Evolutionary conservation across 2,113 vertebrate genomes (phyloP), one percentile per base, ranked within the genome.

Genomic region (Mormyrus lacerda): DNA sequence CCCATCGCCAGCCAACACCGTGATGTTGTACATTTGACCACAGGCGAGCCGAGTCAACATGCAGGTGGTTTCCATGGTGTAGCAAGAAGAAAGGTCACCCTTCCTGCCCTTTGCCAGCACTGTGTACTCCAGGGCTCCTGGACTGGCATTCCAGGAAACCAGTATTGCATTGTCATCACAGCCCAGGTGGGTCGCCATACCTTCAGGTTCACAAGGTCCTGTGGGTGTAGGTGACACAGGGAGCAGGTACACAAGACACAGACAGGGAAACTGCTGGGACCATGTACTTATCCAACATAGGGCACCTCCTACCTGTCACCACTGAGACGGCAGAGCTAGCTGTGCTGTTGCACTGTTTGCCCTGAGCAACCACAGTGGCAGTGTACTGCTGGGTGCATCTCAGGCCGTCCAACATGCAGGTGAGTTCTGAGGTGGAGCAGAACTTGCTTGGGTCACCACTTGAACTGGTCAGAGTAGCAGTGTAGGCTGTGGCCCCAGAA

Each of bases 171-270:
- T 90, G 45, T 92, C 91, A 27, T 91, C 91, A 88, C 95, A 95
- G 51, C 92, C 90, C 17, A 95, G 91, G 35, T 65, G 0, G 0
- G 90, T 89, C 58, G 91, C 93, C 88, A 95, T 92, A 39, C 94
- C 94, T 69, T 88, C 84, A 1, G 95, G 92, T 55, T 93, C 91
- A 88, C 95, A 95, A 2, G 94, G 93, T 83, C 91, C 95, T 95
- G 86, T 47, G 35, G 85, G 48, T 69, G 4, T n/a, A 8, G 82
- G 82, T 24, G 44, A 89, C 45, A 90, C 0, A 87, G 19, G 87
- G 11, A 76, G 61, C 48, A n/a, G 47, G 84, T 5, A 42, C 6
- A 51, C 50, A 9, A 84, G 17, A 13, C 39, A 45, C 42, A n/a
- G 6, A n/a, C 7, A n/a, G 82, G 82, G 82, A 84, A 84, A 47